Evolutionary conservation across 2,113 vertebrate species (phyloP), one percentile per base, ranked within the genome.

Genomic region (Xenotilapia longispinis): DNA sequence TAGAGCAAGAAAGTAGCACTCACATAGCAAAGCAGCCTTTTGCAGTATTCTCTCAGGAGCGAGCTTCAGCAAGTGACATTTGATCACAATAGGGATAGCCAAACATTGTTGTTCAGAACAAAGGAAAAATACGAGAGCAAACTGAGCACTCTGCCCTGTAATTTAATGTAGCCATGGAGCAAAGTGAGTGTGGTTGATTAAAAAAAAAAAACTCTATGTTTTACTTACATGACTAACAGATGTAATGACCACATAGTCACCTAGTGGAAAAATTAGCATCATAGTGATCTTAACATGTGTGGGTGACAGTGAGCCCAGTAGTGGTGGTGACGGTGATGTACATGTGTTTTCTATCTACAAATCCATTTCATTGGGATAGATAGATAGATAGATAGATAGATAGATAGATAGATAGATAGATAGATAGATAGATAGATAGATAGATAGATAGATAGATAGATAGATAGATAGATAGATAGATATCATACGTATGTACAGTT

Each of bases 1-100:
- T 94, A 79, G 90, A 94, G 86, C 94, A 91, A 70, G 68, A 91
- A 94, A 94, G 94, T 92, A 93, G 91, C 73, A 88, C 91, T 92
- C 73, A 9, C 83, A 86, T 38, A 70, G 88, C 65, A 68, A 89
- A 88, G 80, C 80, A 60, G 79, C 17, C 53, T 80, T 65, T 81
- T 9, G 26, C 38, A 17, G 60, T 57, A 5, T 84, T 89, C 80
- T 73, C 83, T 26, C 57, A 45, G 88, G 91, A 88, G 82, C 31
- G 45, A 84, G 81, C 85, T 90, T 54, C 81, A 88, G 60, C 73
- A n/a, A 51, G 73, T 78, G 45, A 31, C 73, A 78, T 87, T 15
- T 70, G 21, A 83, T 19, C 40, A 31, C n/a, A 13, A 63, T 70
- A 55, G 9, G 15, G 19, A 82, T 31, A 78, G 51, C 51, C 26